Base-by-base conservation (phyloP, 2,797 vertebrate species). In the Mormyrus proboscirostris region DNA sequence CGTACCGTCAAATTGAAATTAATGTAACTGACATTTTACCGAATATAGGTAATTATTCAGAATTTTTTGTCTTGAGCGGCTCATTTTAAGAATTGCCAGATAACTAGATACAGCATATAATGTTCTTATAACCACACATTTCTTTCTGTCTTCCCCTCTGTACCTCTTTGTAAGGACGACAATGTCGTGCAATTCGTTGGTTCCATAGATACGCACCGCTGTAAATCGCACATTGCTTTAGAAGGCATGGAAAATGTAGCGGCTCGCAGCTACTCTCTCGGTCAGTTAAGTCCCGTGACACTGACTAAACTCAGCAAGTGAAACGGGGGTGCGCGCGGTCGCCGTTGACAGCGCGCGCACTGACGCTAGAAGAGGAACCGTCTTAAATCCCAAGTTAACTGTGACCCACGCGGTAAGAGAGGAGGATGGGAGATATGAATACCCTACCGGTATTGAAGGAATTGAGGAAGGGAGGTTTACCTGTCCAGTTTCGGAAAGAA, bases 271-370 rank as follows among this genome's bases (percentile, higher is more conserved):
- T 22, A 92, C 94, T 93, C 93, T 94, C 89, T 88, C 93, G 91
- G 92, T 90, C 91, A 85, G 90, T 90, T 90, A 86, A 91, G 93
- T 96, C 96, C 95, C 94, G 95, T 96, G 96, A 96, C 95, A 93
- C 92, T 94, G 93, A 94, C 93, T 93, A 91, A 87, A 90, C 93
- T 94, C 91, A 90, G 90, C 91, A 84, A 90, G 90, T 86, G 76
- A 53, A 89, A 90, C 89, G 76, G 91, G 88, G 90, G 90, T 76
- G 93, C 94, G 94, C 92, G 86, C 57, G 12, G 49, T 83, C 93
- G 94, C 93, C 94, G 92, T 88, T 62, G 91, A 92, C 91, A 92
- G 88, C 57, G 89, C 89, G 90, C 89, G 49, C 84, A 88, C 55
- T 29, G 90, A 79, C 90, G 91, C 83, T 84, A 92, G 91, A 89